Evolutionary conservation across 1,140 invertebrate species (phyloP), one percentile per base, ranked within the genome.

Genomic region (Carposina sasakii): DNA sequence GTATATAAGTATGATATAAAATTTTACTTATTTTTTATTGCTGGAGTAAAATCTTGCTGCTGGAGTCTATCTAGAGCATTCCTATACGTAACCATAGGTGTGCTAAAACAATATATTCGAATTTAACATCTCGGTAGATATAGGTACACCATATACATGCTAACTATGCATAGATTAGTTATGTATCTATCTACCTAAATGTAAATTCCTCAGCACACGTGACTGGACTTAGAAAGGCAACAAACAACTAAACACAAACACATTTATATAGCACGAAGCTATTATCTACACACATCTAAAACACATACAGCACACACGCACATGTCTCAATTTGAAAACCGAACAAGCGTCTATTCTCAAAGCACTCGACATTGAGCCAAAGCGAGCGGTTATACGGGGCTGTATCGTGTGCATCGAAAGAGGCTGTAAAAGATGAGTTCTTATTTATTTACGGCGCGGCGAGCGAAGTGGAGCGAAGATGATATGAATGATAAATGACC

Each of bases 401-500:
- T 41, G 31, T 63, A 59, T 70, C 22, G 56, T 46, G 36, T 64
- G 56, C 31, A 44, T 47, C 36, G 53, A 39, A 66, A 58, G 46
- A 64, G 74, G 71, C 77, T 79, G 77, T 81, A 81, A 81, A 84
- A 84, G 81, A 84, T 81, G 81, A 78, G 71, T 84, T 81, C 81
- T 81, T 81, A 84, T 84, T 84, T 84, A 84, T 84, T 84, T 81
- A 84, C 76, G 76, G 67, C 76, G 81, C 76, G 78, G 81, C 75
- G 78, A 81, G 77, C 77, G 81, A 84, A 84, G 77, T 84, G 78
- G 81, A 84, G 78, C 81, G 76, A 82, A 84, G 81, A 84, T 82
- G 81, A 84, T 84, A 84, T 84, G 76, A 84, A 84, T 84, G 78
- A 84, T 84, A 84, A 84, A 84, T 84, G 81, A 84, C 81, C 81